A percentile compares a stretch with the other conserved stretches of the same genome.
Evolutionary conservation across 2,888 invertebrate species (phyloP).

Genomic region (Sepiola atlantica): DNA sequence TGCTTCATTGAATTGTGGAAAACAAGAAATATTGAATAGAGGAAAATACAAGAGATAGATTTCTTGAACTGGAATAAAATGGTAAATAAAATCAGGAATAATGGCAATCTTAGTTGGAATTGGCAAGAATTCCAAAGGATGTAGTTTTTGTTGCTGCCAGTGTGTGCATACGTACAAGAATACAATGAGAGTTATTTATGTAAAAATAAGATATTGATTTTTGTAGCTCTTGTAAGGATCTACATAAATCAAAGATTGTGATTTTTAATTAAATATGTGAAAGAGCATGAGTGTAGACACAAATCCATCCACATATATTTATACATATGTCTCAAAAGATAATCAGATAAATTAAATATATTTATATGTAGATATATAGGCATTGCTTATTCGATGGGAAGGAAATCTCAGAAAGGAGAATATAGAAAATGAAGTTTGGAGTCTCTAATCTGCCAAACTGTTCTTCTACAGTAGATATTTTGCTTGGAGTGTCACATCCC

Average conservation of each 20-base stretch:
- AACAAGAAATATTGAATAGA: neutral
- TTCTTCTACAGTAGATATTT: neutral
- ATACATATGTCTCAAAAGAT: neutral
- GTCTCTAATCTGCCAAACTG: conserved; percentile 5
- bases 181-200: neutral
- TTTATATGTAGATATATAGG: neutral
- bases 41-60: neutral
- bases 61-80: conserved; percentile 32
- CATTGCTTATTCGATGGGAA: neutral
- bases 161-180: neutral
- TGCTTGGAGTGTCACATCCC: neutral
- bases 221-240: conserved; percentile 6
- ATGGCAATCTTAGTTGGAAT: conserved; percentile 14
- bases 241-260: conserved; percentile 32
- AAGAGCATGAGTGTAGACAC: neutral
- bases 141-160: conserved; percentile 32
- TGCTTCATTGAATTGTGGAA: neutral
- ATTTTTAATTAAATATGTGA: conserved; percentile 13
- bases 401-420: neutral
- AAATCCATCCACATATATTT: neutral
- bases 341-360: neutral
- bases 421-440: neutral
- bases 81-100: neutral
- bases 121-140: conserved; percentile 20
- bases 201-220: conserved; percentile 12